phyloP scores from a whole-genome alignment of 2,113 vertebrate genomes.

The Pomatorhinus ruficollis region DNA sequence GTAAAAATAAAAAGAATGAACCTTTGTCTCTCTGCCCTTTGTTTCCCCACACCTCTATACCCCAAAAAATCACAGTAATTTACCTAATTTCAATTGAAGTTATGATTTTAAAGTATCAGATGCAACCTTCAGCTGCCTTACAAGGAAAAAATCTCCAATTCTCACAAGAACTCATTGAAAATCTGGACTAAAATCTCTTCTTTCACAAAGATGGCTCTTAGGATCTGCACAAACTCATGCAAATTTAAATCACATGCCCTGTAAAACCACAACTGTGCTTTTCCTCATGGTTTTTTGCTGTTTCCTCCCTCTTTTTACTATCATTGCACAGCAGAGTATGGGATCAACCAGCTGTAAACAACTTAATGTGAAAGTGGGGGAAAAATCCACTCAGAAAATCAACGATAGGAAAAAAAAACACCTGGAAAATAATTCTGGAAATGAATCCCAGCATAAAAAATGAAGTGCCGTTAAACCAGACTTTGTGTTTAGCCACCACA shows the following conservation, averaged over 20 bases:
- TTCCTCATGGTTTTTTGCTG: background rate
- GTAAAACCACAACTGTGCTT: background rate
- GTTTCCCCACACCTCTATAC: background rate
- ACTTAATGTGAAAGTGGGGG: accelerated
- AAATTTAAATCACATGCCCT: background rate
- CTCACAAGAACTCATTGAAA: background rate
- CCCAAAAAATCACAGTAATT: background rate
- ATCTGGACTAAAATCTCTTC: background rate
- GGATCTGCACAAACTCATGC: background rate
- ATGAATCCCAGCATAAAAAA: background rate
- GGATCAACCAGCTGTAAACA: background rate
- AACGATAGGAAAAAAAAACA: accelerated
- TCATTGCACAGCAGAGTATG: background rate
- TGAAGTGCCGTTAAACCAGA: background rate
- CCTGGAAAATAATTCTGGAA: background rate
- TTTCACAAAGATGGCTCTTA: background rate
- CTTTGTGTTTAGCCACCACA: background rate
- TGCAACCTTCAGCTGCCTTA: background rate
- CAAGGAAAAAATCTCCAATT: background rate
- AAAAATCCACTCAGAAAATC: background rate
- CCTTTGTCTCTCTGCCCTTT: background rate
- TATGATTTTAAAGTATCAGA: background rate
- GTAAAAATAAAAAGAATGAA: background rate
- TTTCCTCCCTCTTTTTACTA: background rate
- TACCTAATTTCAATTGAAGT: background rate